Evolutionary conservation across 2,113 vertebrate species (phyloP).

Genomic region (Channa maculata): DNA sequence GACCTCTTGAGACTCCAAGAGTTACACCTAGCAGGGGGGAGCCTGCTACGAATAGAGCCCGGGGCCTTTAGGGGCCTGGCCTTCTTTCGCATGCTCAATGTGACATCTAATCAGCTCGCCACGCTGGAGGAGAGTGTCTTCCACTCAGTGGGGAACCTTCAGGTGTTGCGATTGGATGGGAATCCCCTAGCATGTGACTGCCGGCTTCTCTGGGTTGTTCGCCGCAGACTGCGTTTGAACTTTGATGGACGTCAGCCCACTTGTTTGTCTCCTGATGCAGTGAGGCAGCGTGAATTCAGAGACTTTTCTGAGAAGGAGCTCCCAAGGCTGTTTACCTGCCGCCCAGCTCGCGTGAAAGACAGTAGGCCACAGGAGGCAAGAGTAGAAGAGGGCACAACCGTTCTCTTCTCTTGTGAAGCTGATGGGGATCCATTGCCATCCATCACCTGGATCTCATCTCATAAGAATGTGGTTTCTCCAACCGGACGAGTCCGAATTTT

Average conservation of each 20-base stretch:
- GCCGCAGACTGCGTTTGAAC: conserved; percentile 81
- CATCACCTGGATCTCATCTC: conserved; percentile 86
- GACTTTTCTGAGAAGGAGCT: conserved; percentile 88
- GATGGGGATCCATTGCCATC: conserved; percentile 87
- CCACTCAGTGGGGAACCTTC: conserved; percentile 87
- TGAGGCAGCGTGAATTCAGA: conserved; percentile 81
- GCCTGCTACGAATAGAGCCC: conserved; percentile 85
- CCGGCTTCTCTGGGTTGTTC: conserved; percentile 89
- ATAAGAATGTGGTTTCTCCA: conserved; percentile 74
- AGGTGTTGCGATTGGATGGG: conserved; percentile 86
- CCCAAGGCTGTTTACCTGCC: conserved; percentile 86
- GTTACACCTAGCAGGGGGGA: conserved; percentile 86
- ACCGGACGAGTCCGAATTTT: conserved; percentile 85
- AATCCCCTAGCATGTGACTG: conserved; percentile 93
- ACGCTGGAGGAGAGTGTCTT: conserved; percentile 89
- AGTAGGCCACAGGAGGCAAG: conserved; percentile 78
- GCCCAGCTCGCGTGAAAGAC: conserved; percentile 82
- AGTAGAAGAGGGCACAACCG: conserved; percentile 85
- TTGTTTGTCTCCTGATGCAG: conserved; percentile 80
- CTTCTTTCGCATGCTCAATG: conserved; percentile 87
- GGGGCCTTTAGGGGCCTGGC: conserved; percentile 87
- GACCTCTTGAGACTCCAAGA: conserved; percentile 87
- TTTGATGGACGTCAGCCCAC: conserved; percentile 86
- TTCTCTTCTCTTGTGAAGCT: conserved; percentile 86
- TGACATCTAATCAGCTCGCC: conserved; percentile 87